Evolutionary conservation across 1,140 invertebrate genomes (phyloP).

Genomic region (Probaryconus sp.): DNA sequence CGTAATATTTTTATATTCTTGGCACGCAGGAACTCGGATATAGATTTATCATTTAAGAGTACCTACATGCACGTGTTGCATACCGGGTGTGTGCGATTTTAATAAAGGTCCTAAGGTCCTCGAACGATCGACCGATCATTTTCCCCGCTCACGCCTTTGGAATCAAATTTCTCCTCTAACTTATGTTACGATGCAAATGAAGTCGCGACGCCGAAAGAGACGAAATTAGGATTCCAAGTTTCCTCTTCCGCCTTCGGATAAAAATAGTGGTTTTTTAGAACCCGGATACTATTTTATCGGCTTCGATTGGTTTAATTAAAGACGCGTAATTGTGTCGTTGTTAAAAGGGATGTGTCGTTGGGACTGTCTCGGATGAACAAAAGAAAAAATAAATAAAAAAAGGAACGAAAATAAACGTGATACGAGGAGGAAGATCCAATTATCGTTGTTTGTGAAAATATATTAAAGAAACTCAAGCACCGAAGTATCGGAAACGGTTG

Average conservation of each 20-base stretch:
- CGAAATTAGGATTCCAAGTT: constrained; percentile 47
- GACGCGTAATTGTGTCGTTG: constrained; percentile 9
- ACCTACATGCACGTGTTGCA: constrained; percentile 61
- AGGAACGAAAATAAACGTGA: too few relatives aligned
- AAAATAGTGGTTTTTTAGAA: too few relatives aligned
- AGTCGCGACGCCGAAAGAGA: constrained; percentile 32
- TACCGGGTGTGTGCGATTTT: constrained; percentile 60
- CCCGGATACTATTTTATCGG: constrained; percentile 10
- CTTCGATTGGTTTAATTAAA: constrained; percentile 40
- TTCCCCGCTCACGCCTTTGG: constrained; percentile 15
- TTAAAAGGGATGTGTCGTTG: neutral
- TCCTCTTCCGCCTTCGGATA: too few relatives aligned
- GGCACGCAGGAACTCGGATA: constrained; percentile 45
- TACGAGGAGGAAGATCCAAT: too few relatives aligned
- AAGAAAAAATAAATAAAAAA: constrained; percentile 10
- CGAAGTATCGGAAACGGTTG: too few relatives aligned
- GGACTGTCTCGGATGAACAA: neutral
- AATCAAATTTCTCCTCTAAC: constrained; percentile 57
- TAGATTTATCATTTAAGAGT: constrained; percentile 62
- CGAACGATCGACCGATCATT: constrained; percentile 42
- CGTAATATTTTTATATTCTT: constrained; percentile 51
- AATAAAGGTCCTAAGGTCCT: constrained; percentile 53
- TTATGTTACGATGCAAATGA: constrained; percentile 60
- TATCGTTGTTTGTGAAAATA: too few relatives aligned
- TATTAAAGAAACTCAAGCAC: too few relatives aligned